Base-by-base conservation (phyloP, 1,140 invertebrate genomes). In the Aricia agestis region DNA sequence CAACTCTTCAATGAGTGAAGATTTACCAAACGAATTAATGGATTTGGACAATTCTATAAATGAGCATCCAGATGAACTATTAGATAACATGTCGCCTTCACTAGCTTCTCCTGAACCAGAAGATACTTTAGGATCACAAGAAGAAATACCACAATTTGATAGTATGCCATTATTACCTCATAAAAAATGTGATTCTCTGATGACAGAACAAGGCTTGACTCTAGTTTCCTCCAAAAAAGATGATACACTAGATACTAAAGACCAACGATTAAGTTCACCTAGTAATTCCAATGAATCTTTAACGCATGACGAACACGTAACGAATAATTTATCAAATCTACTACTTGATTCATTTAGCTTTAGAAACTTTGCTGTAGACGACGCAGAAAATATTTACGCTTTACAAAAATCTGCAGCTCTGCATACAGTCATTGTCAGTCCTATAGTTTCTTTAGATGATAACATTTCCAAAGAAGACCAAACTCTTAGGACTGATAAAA, bases 101-200 rank as follows among this genome's bases (percentile, higher is more conserved):
- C 69, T 91, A 31, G 87, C 89, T 45, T 84, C 87, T 9, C 84
- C 86, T 52, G 87, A 91, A 68, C 82, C 81, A 25, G 87, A 82
- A 65, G 83, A 82, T 66, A 36, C 63, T 1, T 66, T 58, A 58
- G 42, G n/a, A 36, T 69, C 67, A 13, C 69, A 67, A n/a, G 68
- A 63, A 63, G 45, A 52, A 52, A 13, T 52, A 52, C 45, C 10
- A 13, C 45, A 15, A 13, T 1, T 52, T 1, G 45, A 52, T 13
- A 6, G 2, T 52, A 52, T 52, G 36, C 9, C 36, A 36, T 52
- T 52, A 36, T 52, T 52, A 52, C 45, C 9, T 52, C 45, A 52
- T 52, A 52, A 52, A 52, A 15, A 52, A 1, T 13, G 9, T 78
- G 70, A 77, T 66, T 66, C 73, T 42, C 68, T 45, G 41, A 10